Base-by-base conservation (phyloP, 2,797 vertebrate genomes). In the Dryobates pubescens region DNA sequence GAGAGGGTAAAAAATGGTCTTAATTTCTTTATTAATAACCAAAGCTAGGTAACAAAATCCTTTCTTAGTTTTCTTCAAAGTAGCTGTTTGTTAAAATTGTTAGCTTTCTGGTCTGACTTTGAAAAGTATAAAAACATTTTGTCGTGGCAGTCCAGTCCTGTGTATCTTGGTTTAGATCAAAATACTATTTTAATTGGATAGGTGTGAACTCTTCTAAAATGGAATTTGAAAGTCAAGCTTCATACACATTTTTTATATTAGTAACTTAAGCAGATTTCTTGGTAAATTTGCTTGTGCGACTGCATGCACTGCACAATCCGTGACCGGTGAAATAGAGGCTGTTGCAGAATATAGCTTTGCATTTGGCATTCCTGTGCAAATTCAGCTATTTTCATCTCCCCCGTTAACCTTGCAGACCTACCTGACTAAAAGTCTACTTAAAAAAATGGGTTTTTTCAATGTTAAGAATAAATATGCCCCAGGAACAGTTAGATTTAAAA, bases 91-190 rank as follows among this genome's bases (percentile, higher is more conserved):
- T 36, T 70, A 53, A 64, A 82, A 26, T 32, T 68, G 2, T 69
- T 81, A 19, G 1, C 17, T 71, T 47, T 4, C 62, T 83, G 45
- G 3, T 47, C 14, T 65, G 41, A 74, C 24, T 67, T 76, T n/a
- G 38, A 73, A 69, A 61, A 16, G 3, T 36, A 30, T 7, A 32
- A 67, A 80, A 76, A 49, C 26, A 5, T 54, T 77, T 70, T 43
- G 43, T 3, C 9, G 1, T 58, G 27, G 3, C 11, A 0, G 0
- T 65, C 23, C 7, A n/a, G 9, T 58, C 15, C 23, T 82, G 2
- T 26, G 10, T 41, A 16, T 70, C 32, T 78, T 78, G 20, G 9
- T 63, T 78, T 75, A 53, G 20, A 53, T 8, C 2, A 4, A 59
- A 54, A 51, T 38, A 18, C 24, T 58, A 0, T 73, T 9, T 82